Base-by-base conservation (phyloP, 2,113 vertebrate species). In the Chlamydotis undulata region DNA sequence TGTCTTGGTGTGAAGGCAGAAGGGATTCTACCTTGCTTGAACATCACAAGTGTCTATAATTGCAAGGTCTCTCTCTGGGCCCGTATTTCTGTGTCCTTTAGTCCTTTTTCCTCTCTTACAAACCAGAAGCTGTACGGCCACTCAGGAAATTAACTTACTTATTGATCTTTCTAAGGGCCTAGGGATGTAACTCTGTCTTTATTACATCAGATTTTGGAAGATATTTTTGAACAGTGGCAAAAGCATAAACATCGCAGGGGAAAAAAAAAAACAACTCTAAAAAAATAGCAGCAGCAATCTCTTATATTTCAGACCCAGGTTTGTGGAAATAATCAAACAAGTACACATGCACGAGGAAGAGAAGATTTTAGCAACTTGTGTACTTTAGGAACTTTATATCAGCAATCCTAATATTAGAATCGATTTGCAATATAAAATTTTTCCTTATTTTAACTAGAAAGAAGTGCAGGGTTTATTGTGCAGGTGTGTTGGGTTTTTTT, bases 91-190 rank as follows among this genome's bases (percentile, higher is more conserved):
- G 31, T 41, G 33, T 82, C 86, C 76, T 90, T 80, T 7, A 68
- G 60, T 89, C 59, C 53, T 75, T 68, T 83, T 37, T 57, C 14
- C 45, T 83, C 60, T 76, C 61, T 64, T 19, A 47, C 41, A 71
- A 91, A 75, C 65, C 69, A n/a, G 61, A 33, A 96, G 61, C 77
- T 82, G 25, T 53, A 52, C 6, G 39, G 73, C 87, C 69, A 82
- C 95, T 95, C 94, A 96, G 95, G 94, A 96, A 96, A 97, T 97
- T 90, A 96, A 37, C 89, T 94, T 68, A 31, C 83, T 92, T 93
- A 93, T 96, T 92, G 96, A 97, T 94, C 77, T 89, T 93, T 61
- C 83, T 76, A 86, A 93, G 57, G 83, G 70, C 65, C 47, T 37
- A 19, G 83, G 57, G 65, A 94, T 91, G 91, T 95, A 97, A 97